These are phyloP conservation scores for Podargus strigoides DNA, from an alignment of 2,797 vertebrate genomes.

Conservation along the genomic window DNA sequence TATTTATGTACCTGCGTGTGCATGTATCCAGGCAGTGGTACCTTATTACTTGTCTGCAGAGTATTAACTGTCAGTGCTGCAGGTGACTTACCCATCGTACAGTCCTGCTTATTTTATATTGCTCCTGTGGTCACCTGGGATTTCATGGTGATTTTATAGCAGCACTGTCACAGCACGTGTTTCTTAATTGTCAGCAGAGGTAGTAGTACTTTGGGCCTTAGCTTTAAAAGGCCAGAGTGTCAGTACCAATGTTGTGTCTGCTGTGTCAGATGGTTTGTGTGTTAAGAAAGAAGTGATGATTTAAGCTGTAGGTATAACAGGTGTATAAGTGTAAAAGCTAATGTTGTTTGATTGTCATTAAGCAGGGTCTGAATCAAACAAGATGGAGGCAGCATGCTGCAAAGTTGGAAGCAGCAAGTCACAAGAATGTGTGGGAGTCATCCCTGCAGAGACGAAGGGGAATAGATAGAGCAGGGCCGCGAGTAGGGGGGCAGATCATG, in stretches of 20 bases:
- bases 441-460: too few species aligned
- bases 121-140: background rate
- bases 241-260: background rate
- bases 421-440: too few species aligned
- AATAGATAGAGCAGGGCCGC: too few species aligned
- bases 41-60: background rate
- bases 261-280: background rate
- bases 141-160: background rate
- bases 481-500: too few species aligned
- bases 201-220: background rate
- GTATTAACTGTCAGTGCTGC: background rate
- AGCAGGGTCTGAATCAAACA: too few species aligned
- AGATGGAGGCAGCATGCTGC: too few species aligned
- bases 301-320: too few species aligned
- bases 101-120: background rate
- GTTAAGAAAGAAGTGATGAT: background rate
- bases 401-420: too few species aligned
- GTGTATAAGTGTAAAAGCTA: too few species aligned
- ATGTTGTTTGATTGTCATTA: too few species aligned
- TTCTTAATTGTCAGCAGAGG: background rate
- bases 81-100: background rate
- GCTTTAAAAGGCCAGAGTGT: background rate
- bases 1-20: background rate
- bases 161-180: background rate
- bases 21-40: background rate